Evolutionary conservation across 53 echinoderm and acorn worm genomes (phyloP), one percentile per base, ranked within the genome.

Genomic region (Holothuria leucospilota): DNA sequence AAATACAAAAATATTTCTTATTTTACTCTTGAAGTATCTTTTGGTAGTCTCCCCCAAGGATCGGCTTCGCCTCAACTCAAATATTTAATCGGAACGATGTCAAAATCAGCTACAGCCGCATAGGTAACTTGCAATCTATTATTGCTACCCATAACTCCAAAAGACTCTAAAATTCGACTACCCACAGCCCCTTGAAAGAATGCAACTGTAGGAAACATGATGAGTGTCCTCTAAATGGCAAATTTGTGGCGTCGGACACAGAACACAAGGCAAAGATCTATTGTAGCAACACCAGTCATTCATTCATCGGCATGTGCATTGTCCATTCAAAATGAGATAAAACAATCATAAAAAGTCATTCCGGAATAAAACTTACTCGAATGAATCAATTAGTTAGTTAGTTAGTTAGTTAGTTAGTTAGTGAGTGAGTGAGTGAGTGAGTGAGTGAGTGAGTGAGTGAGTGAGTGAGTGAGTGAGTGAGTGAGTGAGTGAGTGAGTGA

Each of bases 21-120:
- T n/a, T n/a, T n/a, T n/a, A n/a, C n/a, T n/a, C n/a, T n/a, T n/a
- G 68, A 25, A 68, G 27, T 68, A 20, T 68, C 23, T 26, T 21
- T 29, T 29, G 24, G 8, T 23, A n/a, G n/a, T n/a, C n/a, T n/a
- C n/a, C n/a, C n/a, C n/a, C n/a, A n/a, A n/a, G n/a, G n/a, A n/a
- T n/a, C n/a, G n/a, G n/a, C n/a, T n/a, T n/a, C n/a, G n/a, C n/a
- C n/a, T n/a, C n/a, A n/a, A n/a, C n/a, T n/a, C 29, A 73, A 14
- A 58, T 85, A 34, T 85, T 72, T 39, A 85, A 85, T 28, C 71
- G 23, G 2, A 85, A 72, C 61, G 59, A 3, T 60, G 81, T 60
- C 25, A 60, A 80, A 26, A 62, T 80, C 29, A 88, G 88, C 25
- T 88, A 81, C 30, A 67, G 81, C 56, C 81, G 81, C 21, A 81